These are phyloP conservation scores for Drosophila algonquin DNA, from an alignment of 2,888 invertebrate species.

Conservation along the genomic window DNA sequence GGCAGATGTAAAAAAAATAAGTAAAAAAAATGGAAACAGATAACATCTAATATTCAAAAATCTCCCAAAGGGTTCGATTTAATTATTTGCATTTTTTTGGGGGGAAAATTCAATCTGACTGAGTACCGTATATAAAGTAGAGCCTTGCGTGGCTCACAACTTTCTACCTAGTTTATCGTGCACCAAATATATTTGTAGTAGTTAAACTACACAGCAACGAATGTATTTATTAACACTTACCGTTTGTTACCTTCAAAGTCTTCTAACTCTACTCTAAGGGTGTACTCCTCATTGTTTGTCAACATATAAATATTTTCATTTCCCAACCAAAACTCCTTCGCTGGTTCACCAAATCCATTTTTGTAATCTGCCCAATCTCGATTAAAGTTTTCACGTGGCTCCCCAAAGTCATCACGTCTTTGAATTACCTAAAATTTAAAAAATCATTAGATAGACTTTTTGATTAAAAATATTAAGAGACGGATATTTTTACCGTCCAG, in stretches of 20 bases:
- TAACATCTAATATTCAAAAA: too few species aligned
- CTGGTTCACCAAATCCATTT: constrained; percentile 95
- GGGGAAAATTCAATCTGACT: too few species aligned
- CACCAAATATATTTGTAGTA: too few species aligned
- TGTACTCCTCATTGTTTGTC: constrained; percentile 95
- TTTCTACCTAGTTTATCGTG: too few species aligned
- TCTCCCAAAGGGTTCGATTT: too few species aligned
- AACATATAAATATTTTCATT: constrained; percentile 97
- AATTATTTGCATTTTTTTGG: too few species aligned
- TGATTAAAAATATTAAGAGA: too few species aligned
- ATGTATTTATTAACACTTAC: constrained; percentile 83
- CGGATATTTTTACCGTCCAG: constrained; percentile 90
- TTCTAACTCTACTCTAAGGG: constrained; percentile 93
- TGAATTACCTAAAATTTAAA: constrained; percentile 90
- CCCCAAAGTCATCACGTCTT: constrained; percentile 93
- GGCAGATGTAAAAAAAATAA: too few species aligned
- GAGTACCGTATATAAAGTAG: too few species aligned
- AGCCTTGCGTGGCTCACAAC: too few species aligned
- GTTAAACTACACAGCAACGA: too few species aligned
- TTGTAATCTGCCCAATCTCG: constrained; percentile 96
- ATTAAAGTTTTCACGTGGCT: constrained; percentile 95
- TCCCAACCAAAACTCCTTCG: constrained; percentile 95
- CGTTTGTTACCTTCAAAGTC: constrained; percentile 96
- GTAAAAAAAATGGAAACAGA: too few species aligned
- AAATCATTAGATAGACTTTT: neutral